A percentile compares a stretch with the other conserved stretches of the same genome.
Conservation (phyloP, 2,113 vertebrate species). For the Phalacrocorax brasilianus region DNA sequence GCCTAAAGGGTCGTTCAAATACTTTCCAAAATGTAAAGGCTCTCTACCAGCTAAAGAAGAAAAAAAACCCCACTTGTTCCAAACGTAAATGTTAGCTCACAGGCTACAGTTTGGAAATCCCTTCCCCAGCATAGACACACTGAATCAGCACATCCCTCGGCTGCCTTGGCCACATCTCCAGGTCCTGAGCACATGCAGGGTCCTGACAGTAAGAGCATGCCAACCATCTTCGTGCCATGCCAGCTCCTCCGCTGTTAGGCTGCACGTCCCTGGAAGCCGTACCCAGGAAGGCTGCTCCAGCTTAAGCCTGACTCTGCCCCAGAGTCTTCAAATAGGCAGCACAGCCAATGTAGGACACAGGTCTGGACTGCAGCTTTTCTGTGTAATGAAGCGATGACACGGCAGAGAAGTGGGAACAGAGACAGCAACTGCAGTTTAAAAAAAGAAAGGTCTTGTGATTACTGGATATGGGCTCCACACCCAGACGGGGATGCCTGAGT, state of each 20-base stretch:
- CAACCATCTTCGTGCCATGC: neutral
- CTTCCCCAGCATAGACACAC: neutral
- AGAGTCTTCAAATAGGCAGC: neutral
- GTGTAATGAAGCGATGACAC: neutral
- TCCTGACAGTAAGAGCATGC: neutral
- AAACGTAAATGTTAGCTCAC: neutral
- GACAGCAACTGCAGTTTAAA: conserved; percentile 46
- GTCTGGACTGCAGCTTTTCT: neutral
- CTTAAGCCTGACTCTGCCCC: neutral
- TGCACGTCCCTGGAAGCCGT: neutral
- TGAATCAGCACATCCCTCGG: neutral
- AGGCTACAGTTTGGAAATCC: neutral
- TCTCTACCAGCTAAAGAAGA: neutral
- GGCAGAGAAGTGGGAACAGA: neutral
- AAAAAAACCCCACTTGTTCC: neutral
- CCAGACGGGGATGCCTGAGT: neutral
- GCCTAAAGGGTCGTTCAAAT: neutral
- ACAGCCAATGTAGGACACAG: neutral
- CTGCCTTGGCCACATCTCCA: neutral
- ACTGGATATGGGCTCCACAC: neutral
- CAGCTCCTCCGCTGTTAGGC: neutral
- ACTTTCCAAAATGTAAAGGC: neutral
- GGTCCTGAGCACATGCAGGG: neutral
- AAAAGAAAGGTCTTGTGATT: conserved; percentile 45
- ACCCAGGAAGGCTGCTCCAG: neutral